phyloP scores from a whole-genome alignment of 2,113 vertebrate genomes.

The Psittacus erithacus region DNA sequence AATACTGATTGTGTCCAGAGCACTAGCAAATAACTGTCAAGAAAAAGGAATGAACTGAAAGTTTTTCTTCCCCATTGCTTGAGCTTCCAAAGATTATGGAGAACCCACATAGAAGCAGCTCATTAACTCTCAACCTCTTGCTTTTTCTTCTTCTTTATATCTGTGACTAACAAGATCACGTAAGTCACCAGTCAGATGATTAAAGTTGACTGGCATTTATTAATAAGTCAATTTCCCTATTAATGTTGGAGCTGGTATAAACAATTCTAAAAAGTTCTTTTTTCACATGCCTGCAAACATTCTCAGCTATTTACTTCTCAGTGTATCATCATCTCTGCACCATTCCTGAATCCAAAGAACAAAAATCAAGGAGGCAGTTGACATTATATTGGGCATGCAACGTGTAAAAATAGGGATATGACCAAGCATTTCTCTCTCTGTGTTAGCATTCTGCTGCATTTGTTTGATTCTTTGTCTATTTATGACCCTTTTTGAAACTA shows the following conservation, averaged over 20 bases:
- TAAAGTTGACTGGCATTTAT: not conserved
- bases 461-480: not conserved
- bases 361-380: not conserved
- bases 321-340: not conserved
- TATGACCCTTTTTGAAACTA: not conserved
- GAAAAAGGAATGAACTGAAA: not conserved
- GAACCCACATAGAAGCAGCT: not conserved
- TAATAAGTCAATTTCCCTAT: not conserved
- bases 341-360: not conserved
- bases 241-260: not conserved
- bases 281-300: not conserved
- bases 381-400: not conserved
- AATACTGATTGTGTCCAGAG: not conserved
- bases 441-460: not conserved
- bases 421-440: not conserved
- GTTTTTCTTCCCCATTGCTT: not conserved
- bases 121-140: not conserved
- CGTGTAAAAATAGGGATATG: not conserved
- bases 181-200: not conserved
- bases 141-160: not conserved
- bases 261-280: not conserved
- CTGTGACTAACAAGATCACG: not conserved
- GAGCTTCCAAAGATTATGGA: not conserved
- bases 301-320: not conserved
- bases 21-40: not conserved